Evolutionary conservation across 2,797 vertebrate species (phyloP).

Genomic region (Scolopax rusticola): DNA sequence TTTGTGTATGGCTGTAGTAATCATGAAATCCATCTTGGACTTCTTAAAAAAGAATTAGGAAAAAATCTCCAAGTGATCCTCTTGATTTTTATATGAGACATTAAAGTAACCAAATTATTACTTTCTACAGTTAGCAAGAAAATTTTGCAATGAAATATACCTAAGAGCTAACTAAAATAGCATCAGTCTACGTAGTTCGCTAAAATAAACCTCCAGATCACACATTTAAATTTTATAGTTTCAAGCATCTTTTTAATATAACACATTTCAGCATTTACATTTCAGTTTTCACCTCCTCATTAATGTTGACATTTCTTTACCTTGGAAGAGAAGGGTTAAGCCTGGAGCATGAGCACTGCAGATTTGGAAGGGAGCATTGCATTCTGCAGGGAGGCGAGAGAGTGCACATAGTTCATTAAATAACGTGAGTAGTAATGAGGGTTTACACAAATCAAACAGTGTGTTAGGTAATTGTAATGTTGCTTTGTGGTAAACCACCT

Average conservation of each 20-base stretch:
- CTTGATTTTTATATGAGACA: fast-evolving
- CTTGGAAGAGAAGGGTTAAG: conserved; percentile 45
- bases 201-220: background rate
- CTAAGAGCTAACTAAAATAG: background rate
- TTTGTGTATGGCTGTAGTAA: background rate
- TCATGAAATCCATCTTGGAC: fast-evolving
- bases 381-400: conserved; percentile 60
- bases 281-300: background rate
- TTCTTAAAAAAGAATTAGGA: background rate
- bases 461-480: conserved; percentile 78
- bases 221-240: background rate
- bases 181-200: background rate
- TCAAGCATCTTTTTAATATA: background rate
- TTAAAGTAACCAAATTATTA: background rate
- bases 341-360: fast-evolving
- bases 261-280: background rate
- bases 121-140: background rate
- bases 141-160: background rate
- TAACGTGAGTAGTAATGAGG: conserved; percentile 75
- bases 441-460: conserved; percentile 79
- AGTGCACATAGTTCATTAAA: conserved; percentile 78
- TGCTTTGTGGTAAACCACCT: conserved; percentile 79
- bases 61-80: background rate
- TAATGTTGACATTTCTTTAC: background rate
- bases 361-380: conserved; percentile 11